These are phyloP conservation scores for Sphaerophoria rueppellii DNA, from an alignment of 2,888 invertebrate species.

Conservation along the genomic window DNA sequence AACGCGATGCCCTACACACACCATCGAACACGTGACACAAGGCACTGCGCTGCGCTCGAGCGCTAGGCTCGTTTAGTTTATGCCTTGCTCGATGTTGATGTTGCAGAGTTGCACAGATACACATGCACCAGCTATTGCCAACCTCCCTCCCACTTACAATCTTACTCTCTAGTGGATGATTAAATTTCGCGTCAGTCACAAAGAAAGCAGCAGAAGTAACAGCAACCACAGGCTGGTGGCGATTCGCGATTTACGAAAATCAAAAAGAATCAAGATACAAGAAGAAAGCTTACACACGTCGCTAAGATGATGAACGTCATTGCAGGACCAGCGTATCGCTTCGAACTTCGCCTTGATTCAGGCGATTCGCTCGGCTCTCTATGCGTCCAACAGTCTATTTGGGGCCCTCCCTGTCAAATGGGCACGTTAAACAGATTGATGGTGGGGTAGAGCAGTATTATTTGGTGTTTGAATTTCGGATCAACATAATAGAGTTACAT, in stretches of 20 bases:
- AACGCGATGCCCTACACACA: constrained; percentile 77
- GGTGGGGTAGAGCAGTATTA: constrained; percentile 51
- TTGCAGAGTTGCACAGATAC: constrained; percentile 8
- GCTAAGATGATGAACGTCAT: constrained; percentile 37
- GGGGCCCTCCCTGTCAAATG: constrained; percentile 43
- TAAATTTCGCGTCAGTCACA: constrained; percentile 63
- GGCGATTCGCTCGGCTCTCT: constrained; percentile 13
- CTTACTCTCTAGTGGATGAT: constrained; percentile 1
- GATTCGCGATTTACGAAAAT: too few relatives aligned
- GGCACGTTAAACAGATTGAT: neutral
- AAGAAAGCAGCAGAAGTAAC: constrained; percentile 62
- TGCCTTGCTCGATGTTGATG: constrained; percentile 46
- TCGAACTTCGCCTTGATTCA: constrained; percentile 43
- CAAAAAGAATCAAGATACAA: constrained; percentile 40
- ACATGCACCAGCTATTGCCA: neutral
- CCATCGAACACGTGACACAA: constrained; percentile 70
- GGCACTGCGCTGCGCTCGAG: constrained; percentile 33
- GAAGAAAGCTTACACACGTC: constrained; percentile 69
- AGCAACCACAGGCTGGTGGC: constrained; percentile 34
- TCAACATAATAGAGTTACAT: constrained; percentile 72
- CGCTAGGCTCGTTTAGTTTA: constrained; percentile 8
- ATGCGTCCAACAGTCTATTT: constrained; percentile 41
- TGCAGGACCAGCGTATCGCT: constrained; percentile 26
- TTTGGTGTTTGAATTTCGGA: constrained; percentile 71
- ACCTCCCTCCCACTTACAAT: neutral